Evolutionary conservation across 2,113 vertebrate genomes (phyloP).

Genomic region (Capra hircus): DNA sequence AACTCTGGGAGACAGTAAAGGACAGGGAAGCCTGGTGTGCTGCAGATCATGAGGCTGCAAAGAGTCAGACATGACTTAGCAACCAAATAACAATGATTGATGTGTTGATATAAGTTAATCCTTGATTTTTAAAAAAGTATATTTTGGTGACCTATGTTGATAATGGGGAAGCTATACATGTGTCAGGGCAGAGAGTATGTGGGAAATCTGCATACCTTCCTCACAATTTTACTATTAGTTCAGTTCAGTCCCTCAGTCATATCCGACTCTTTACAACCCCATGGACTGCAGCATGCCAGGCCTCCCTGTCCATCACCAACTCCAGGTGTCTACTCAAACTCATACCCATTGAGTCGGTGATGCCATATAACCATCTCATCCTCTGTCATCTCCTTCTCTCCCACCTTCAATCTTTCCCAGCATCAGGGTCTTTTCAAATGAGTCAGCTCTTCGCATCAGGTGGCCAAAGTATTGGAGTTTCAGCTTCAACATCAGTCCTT

Average conservation of each 20-base stretch:
- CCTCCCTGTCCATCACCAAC: background rate
- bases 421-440: background rate
- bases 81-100: background rate
- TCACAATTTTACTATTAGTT: background rate
- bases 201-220: background rate
- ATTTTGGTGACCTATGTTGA: background rate
- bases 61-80: background rate
- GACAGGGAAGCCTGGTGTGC: background rate
- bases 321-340: background rate
- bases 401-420: background rate
- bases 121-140: background rate
- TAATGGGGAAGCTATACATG: background rate
- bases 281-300: background rate
- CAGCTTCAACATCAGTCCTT: background rate
- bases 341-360: background rate
- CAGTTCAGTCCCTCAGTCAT: background rate
- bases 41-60: background rate
- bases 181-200: background rate
- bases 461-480: background rate
- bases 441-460: background rate
- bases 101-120: background rate
- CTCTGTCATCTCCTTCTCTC: background rate
- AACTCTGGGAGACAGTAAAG: background rate
- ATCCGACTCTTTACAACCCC: background rate
- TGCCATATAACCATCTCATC: background rate